Base-by-base conservation (phyloP, 2,113 vertebrate species). In the Lepidothrix coronata region DNA sequence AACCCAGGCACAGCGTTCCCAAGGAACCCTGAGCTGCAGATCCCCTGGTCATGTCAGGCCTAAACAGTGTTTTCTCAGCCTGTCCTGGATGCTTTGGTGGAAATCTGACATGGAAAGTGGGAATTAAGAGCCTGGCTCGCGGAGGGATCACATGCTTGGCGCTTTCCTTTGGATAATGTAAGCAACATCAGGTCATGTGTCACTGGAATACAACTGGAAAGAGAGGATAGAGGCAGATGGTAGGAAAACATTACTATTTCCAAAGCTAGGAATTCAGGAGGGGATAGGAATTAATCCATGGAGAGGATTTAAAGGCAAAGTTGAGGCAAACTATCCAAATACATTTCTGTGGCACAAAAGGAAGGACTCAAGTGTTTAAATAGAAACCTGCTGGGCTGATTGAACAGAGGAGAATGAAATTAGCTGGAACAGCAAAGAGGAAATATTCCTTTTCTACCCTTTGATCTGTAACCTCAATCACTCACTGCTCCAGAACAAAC, bases 401-500 rank as follows among this genome's bases (percentile, higher is more conserved):
- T 80, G 70, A 96, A 58, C 41, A 83, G 89, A 67, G 52, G 48
- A 92, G 90, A 94, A 91, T 35, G 54, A 91, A 93, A 87, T 93
- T 92, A 95, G 87, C 88, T 93, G 90, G 81, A 96, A 85, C 88
- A 91, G 94, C 80, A 83, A 91, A 92, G 89, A 95, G 91, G 90
- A 95, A 95, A 96, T 93, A 88, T 86, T 96, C 54, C 23, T 93
- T 94, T 86, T 93, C 91, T 87, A 68, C 44, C 79, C 87, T 97
- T 95, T 95, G 86, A 95, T 96, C 96, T 95, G 80, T 70, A 94
- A 82, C 93, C 92, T 95, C 90, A 94, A 91, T 77, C 90, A 91
- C 88, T 95, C 79, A 76, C 49, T 92, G 91, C 68, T 95, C 96
- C 95, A 96, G 88, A 93, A 89, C 95, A 96, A 97, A 96, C 89